These are phyloP conservation scores for Calosoma granatense DNA, from an alignment of 1,140 invertebrate species.

Conservation along the genomic window DNA sequence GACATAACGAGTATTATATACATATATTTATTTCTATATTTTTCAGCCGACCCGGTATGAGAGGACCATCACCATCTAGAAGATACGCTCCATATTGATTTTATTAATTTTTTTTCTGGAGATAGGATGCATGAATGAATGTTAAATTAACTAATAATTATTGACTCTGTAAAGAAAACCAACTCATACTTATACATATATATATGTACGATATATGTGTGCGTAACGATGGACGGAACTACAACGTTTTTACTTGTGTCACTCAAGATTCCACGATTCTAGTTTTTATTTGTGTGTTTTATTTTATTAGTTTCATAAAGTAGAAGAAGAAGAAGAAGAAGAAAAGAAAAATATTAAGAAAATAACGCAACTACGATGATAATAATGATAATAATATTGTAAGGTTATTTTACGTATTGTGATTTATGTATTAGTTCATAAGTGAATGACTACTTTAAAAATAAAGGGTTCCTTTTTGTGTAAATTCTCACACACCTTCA, in stretches of 20 bases:
- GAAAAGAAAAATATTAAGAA: no score
- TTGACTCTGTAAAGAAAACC: no score
- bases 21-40: constrained; percentile 17
- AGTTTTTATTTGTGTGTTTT: background rate
- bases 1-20: background rate
- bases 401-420: constrained; percentile 6
- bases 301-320: no score
- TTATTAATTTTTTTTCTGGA: background rate
- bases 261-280: background rate
- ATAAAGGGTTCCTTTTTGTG: background rate
- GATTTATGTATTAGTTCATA: constrained; percentile 4
- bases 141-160: no score
- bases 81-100: constrained; percentile 71
- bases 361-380: no score
- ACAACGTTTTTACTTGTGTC: background rate
- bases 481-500: background rate
- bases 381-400: no score
- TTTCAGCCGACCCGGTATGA: constrained; percentile 54
- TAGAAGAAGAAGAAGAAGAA: no score
- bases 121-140: background rate
- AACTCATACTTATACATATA: no score
- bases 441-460: constrained; percentile 5
- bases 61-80: constrained; percentile 63
- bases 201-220: no score
- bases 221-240: no score